These are phyloP conservation scores for Malthinus seriepunctatus DNA, from an alignment of 2,888 invertebrate genomes.

Conservation along the genomic window DNA sequence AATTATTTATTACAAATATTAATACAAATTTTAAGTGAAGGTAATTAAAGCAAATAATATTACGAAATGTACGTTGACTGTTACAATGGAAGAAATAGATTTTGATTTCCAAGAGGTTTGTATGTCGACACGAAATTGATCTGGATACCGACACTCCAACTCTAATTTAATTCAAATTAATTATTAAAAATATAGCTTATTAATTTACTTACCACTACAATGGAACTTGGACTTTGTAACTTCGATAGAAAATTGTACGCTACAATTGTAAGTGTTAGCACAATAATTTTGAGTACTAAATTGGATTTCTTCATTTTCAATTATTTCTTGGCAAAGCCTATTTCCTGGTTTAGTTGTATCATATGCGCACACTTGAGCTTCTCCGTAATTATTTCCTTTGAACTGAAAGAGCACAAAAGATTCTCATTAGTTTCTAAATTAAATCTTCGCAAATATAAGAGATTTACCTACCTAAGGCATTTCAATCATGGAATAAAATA, in stretches of 20 bases:
- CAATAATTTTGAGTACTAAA: slow-evolving; percentile 62
- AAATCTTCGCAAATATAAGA: neutral
- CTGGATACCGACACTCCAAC: slow-evolving; percentile 66
- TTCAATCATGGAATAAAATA: neutral
- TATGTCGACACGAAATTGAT: slow-evolving; percentile 61
- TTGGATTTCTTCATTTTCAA: slow-evolving; percentile 52
- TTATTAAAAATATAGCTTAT: neutral
- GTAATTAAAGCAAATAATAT: no score
- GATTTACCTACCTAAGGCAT: neutral
- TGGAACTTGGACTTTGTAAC: slow-evolving; percentile 58
- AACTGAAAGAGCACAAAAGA: slow-evolving; percentile 41
- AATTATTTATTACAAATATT: no score
- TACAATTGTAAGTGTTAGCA: slow-evolving; percentile 48
- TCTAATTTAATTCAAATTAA: slow-evolving; percentile 55
- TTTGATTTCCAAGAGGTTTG: slow-evolving; percentile 38
- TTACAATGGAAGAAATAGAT: slow-evolving; percentile 32
- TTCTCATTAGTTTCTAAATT: slow-evolving; percentile 4
- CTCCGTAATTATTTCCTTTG: slow-evolving; percentile 49
- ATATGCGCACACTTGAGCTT: slow-evolving; percentile 45
- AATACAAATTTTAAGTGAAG: no score
- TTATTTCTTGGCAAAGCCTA: slow-evolving; percentile 57
- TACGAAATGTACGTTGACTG: slow-evolving; percentile 6
- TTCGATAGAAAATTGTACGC: slow-evolving; percentile 57
- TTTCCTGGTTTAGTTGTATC: slow-evolving; percentile 36
- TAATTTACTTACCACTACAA: slow-evolving; percentile 60